These are phyloP conservation scores for Ptyas mucosa DNA, from an alignment of 2,113 vertebrate species.

Conservation along the genomic window DNA sequence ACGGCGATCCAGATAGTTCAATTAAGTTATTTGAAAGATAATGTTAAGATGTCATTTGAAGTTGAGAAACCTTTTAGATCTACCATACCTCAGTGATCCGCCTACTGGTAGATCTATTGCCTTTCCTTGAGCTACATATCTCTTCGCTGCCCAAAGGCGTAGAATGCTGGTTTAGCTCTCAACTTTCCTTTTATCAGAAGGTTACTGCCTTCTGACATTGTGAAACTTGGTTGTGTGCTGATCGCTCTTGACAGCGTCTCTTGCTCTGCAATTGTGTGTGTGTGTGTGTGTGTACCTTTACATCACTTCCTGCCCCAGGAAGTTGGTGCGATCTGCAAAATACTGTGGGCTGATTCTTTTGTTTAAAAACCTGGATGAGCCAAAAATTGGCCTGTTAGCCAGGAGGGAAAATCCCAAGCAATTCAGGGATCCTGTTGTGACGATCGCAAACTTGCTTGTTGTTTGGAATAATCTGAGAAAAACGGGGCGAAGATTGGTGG, in stretches of 20 bases:
- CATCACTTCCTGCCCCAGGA: slow-evolving; percentile 64
- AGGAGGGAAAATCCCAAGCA: not conserved
- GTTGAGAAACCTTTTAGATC: not conserved
- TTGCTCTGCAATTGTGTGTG: not conserved
- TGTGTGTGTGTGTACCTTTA: not conserved
- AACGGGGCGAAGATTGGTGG: not conserved
- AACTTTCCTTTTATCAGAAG: not conserved
- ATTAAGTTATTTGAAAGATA: not conserved
- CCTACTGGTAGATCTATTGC: not conserved
- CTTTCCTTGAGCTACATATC: not conserved
- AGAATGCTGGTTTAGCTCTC: not conserved
- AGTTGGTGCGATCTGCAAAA: slow-evolving; percentile 22
- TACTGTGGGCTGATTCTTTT: not conserved
- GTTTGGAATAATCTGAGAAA: not conserved
- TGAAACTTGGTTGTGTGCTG: not conserved
- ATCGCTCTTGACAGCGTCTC: not conserved
- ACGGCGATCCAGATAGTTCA: not conserved
- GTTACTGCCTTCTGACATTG: not conserved
- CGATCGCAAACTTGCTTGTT: not conserved
- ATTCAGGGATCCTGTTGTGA: not conserved
- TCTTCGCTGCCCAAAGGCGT: not conserved
- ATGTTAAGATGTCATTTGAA: not conserved
- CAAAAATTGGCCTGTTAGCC: not conserved
- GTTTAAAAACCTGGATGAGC: not conserved
- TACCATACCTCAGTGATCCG: not conserved